These are phyloP conservation scores for Ambastaia sidthimunki DNA, from an alignment of 2,797 vertebrate species.

Conservation along the genomic window DNA sequence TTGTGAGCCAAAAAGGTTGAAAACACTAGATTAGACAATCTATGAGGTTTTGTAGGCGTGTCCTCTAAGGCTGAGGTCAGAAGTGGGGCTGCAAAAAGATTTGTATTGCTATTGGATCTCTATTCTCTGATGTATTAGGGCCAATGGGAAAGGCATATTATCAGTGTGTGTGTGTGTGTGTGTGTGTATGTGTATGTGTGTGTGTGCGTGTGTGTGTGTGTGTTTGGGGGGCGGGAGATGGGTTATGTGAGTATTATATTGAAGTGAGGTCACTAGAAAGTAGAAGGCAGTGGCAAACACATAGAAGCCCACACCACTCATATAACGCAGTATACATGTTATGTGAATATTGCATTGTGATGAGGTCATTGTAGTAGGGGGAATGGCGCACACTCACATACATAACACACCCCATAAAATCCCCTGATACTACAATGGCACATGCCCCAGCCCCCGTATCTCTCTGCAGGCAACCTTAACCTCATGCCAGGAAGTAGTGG, in stretches of 20 bases:
- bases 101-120: background rate
- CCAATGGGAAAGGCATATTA: background rate
- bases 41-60: background rate
- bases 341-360: constrained; percentile 35
- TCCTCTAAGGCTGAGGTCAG: background rate
- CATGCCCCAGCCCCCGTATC: constrained; percentile 32
- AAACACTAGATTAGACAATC: no score
- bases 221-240: no score
- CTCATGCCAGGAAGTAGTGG: constrained; percentile 26
- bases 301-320: constrained; percentile 8
- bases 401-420: background rate
- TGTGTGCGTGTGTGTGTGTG: no score
- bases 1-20: no score
- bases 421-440: background rate
- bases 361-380: constrained; percentile 32
- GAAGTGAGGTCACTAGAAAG: background rate
- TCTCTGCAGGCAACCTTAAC: constrained; percentile 42
- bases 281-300: background rate
- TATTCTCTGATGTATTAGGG: background rate
- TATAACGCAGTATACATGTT: constrained; percentile 8
- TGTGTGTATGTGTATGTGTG: no score
- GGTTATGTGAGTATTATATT: background rate
- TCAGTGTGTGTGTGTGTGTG: no score
- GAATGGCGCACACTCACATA: constrained; percentile 1
- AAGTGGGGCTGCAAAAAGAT: background rate